Conservation (phyloP, 2,113 vertebrate genomes). For the Tupaia tana region DNA sequence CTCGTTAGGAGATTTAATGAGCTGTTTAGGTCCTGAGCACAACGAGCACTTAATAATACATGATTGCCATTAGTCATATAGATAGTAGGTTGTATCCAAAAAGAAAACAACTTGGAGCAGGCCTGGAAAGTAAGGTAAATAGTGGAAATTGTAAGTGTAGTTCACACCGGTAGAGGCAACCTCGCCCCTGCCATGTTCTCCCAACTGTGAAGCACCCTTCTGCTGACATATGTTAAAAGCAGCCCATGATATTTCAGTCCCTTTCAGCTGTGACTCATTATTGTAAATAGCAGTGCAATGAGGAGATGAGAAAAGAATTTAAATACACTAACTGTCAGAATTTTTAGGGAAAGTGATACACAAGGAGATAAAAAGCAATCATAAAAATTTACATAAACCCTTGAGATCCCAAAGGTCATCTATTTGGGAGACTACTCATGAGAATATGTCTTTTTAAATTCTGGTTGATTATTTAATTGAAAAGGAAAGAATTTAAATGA, state of each 20-base stretch:
- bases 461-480: slow-evolving; percentile 82
- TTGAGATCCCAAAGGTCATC: slow-evolving; percentile 81
- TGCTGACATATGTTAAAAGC: slow-evolving; percentile 55
- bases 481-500: slow-evolving; percentile 81
- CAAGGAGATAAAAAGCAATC: slow-evolving; percentile 80
- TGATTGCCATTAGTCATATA: background rate
- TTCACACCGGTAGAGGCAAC: background rate
- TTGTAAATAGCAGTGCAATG: slow-evolving; percentile 73
- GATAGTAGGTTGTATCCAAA: background rate
- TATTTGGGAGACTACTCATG: slow-evolving; percentile 70
- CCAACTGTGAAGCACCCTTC: background rate
- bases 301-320: slow-evolving; percentile 81
- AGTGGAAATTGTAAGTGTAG: background rate
- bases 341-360: slow-evolving; percentile 76
- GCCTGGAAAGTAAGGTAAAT: background rate
- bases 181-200: background rate
- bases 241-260: slow-evolving; percentile 61
- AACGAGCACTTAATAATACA: background rate
- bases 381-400: slow-evolving; percentile 80
- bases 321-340: slow-evolving; percentile 76
- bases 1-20: background rate
- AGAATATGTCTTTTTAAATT: slow-evolving; percentile 80
- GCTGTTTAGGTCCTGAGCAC: background rate
- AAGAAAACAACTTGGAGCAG: background rate
- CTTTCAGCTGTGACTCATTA: slow-evolving; percentile 78